phyloP scores from a whole-genome alignment of 2,797 vertebrate species.

The Etheostoma nigrum region DNA sequence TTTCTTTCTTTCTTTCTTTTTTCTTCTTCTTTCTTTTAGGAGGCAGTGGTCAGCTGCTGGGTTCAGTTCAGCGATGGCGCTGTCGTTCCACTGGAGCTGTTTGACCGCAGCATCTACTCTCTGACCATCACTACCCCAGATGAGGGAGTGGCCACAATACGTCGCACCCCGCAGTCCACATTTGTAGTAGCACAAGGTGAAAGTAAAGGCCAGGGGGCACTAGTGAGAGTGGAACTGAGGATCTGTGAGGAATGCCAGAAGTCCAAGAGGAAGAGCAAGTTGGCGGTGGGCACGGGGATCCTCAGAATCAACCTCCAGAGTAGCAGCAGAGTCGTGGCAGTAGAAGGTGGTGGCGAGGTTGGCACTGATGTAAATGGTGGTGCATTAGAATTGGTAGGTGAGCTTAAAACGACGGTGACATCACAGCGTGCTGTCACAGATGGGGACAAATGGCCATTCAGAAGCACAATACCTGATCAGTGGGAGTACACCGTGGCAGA shows the following conservation, averaged over 20 bases:
- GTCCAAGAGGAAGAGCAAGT: conserved; percentile 92
- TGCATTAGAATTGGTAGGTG: conserved; percentile 49
- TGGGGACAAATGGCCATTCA: conserved; percentile 43
- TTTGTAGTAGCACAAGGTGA: conserved; percentile 85
- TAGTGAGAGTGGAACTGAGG: conserved; percentile 91
- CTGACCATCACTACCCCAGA: conserved; percentile 89
- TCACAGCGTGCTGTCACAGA: conserved; percentile 52
- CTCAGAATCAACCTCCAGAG: conserved; percentile 86
- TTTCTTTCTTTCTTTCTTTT: background rate
- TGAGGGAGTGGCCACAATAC: conserved; percentile 88
- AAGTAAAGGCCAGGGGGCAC: conserved; percentile 81
- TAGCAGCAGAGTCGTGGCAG: conserved; percentile 42
- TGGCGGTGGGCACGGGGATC: conserved; percentile 85
- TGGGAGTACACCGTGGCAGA: conserved; percentile 27
- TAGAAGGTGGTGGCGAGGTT: conserved; percentile 46
- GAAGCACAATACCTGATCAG: conserved; percentile 66
- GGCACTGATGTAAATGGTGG: background rate
- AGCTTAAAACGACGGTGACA: conserved; percentile 57
- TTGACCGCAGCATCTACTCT: conserved; percentile 89
- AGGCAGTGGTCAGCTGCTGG: conserved; percentile 94
- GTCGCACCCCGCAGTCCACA: conserved; percentile 86
- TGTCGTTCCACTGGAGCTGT: conserved; percentile 89
- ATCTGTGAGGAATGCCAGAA: conserved; percentile 95
- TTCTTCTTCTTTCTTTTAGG: conserved; percentile 76
- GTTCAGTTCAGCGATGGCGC: conserved; percentile 94